Conservation (phyloP, 2,888 invertebrate genomes). For the Meteorus colon region DNA sequence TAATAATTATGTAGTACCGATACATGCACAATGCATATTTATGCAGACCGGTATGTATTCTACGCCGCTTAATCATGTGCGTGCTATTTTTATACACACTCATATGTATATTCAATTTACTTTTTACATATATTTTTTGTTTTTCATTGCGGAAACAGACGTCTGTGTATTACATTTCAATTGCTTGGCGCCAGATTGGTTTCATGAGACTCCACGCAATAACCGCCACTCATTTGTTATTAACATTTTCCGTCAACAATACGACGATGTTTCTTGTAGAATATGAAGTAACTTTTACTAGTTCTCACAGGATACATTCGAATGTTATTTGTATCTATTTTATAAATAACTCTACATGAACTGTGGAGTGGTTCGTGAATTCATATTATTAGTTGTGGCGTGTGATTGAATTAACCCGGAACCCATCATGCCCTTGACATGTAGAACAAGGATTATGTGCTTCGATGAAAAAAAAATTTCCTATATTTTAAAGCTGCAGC, state of each 20-base stretch:
- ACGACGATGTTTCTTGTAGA: not conserved
- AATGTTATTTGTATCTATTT: too few species aligned
- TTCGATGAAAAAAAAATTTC: too few species aligned
- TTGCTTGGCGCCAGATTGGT: conserved; percentile 20
- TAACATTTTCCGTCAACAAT: conserved; percentile 8
- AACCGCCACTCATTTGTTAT: not conserved
- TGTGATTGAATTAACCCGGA: too few species aligned
- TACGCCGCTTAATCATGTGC: not conserved
- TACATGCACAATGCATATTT: not conserved
- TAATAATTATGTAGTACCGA: not conserved
- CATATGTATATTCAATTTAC: not conserved
- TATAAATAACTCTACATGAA: too few species aligned
- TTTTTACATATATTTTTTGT: not conserved
- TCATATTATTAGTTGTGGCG: too few species aligned
- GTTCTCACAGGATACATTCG: not conserved
- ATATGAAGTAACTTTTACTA: not conserved
- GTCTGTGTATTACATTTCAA: conserved; percentile 18
- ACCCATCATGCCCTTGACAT: too few species aligned
- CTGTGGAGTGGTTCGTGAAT: too few species aligned
- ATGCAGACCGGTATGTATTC: too few species aligned
- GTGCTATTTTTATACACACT: not conserved
- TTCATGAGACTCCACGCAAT: not conserved
- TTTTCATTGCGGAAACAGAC: conserved; percentile 6
- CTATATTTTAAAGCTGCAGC: too few species aligned
- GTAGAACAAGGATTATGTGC: too few species aligned